A percentile compares a stretch with the other conserved stretches of the same genome.
Conservation (phyloP, 2,888 invertebrate genomes). For the Phania funesta region DNA sequence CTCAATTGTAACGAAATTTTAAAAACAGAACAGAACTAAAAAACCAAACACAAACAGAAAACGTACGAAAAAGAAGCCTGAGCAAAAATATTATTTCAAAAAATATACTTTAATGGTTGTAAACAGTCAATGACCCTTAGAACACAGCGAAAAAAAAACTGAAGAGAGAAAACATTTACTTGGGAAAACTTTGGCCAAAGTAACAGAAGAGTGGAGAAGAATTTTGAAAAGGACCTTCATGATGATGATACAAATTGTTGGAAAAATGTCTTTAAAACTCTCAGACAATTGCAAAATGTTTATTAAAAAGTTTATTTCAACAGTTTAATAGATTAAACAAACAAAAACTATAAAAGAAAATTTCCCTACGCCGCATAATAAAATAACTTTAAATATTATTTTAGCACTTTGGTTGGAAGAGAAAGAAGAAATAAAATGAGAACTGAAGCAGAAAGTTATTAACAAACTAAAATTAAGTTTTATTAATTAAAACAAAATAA, state of each 20-base stretch:
- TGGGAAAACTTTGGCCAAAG: slow-evolving; percentile 45
- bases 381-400: neutral
- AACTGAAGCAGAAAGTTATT: neutral
- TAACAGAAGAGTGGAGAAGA: neutral
- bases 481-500: slow-evolving; percentile 7
- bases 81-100: slow-evolving; percentile 54
- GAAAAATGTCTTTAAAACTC: neutral
- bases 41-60: neutral
- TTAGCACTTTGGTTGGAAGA: neutral
- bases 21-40: slow-evolving; percentile 1
- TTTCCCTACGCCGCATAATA: neutral
- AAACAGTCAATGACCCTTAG: slow-evolving; percentile 60
- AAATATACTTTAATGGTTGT: slow-evolving; percentile 62
- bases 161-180: slow-evolving; percentile 48
- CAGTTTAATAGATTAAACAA: slow-evolving; percentile 1
- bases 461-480: slow-evolving; percentile 22
- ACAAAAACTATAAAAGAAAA: neutral
- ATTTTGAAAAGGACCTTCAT: slow-evolving; percentile 12
- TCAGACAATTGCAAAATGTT: slow-evolving; percentile 21
- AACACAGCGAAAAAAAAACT: neutral
- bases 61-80: neutral
- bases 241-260: slow-evolving; percentile 23
- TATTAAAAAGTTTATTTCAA: slow-evolving; percentile 37
- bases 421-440: neutral
- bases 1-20: slow-evolving; percentile 54